phyloP scores from a whole-genome alignment of 2,797 vertebrate genomes.

The Argya squamiceps region DNA sequence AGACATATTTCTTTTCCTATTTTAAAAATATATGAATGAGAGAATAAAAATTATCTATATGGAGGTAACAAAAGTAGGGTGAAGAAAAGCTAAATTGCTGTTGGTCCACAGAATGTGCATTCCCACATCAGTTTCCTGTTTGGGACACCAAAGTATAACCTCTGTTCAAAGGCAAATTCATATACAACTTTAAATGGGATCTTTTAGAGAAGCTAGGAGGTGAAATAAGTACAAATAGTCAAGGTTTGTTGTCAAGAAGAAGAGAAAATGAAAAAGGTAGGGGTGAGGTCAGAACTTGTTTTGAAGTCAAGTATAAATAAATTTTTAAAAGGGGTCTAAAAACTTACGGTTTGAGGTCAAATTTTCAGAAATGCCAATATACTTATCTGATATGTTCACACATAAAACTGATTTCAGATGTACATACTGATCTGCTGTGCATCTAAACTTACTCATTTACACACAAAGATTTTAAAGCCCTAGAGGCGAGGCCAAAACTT shows the following conservation, averaged over 20 bases:
- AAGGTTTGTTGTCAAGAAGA: background rate
- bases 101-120: background rate
- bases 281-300: background rate
- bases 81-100: background rate
- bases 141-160: background rate
- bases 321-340: accelerated
- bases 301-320: background rate
- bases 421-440: background rate
- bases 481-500: background rate
- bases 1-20: background rate
- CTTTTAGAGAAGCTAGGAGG: background rate
- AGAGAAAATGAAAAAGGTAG: background rate
- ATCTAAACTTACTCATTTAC: background rate
- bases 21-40: background rate
- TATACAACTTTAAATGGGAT: background rate
- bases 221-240: background rate
- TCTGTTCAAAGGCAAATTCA: background rate
- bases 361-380: background rate
- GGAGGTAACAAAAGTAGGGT: background rate
- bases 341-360: background rate
- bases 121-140: background rate
- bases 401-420: background rate
- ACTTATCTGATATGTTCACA: background rate
- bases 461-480: background rate
- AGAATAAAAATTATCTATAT: background rate